A percentile compares a stretch with the other conserved stretches of the same genome.
These are phyloP conservation scores for Ascaphus truei DNA, from an alignment of 2,113 vertebrate genomes.

Conservation along the genomic window DNA sequence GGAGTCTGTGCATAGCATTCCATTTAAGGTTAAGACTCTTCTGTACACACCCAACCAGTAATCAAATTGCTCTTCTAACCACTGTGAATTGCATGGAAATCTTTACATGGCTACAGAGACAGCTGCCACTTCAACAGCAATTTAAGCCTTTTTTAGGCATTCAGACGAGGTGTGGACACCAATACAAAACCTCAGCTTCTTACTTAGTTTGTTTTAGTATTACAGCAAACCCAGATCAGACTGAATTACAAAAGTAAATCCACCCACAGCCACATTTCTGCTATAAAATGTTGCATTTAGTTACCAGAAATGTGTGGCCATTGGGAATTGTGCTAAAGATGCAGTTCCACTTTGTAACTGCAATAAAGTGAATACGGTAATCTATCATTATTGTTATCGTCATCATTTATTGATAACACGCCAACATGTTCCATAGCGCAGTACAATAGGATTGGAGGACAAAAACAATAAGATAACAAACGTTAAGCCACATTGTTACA, in stretches of 20 bases:
- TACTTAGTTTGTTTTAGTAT: background rate
- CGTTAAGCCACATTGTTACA: no score
- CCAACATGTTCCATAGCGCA: no score
- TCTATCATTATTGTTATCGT: background rate
- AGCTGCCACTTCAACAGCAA: constrained; percentile 28
- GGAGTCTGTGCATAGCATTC: background rate
- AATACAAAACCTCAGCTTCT: background rate
- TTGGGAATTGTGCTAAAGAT: background rate
- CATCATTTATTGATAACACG: background rate
- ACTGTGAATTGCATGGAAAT: constrained; percentile 15
- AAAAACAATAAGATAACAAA: no score
- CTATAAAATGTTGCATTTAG: background rate
- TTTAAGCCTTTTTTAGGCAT: constrained; percentile 10
- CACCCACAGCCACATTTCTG: background rate
- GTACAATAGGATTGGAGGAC: no score
- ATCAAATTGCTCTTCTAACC: constrained; percentile 9
- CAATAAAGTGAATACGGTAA: no score
- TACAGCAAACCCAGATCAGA: background rate
- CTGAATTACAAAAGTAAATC: background rate
- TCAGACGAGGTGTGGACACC: background rate
- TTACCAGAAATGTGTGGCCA: background rate
- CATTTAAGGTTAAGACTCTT: constrained; percentile 8
- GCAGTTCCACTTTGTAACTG: background rate
- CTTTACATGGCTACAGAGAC: constrained; percentile 14
- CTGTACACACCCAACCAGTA: constrained; percentile 13